Evolutionary conservation across 2,888 invertebrate genomes (phyloP), one percentile per base, ranked within the genome.

Genomic region (Gymnosoma rotundatum): DNA sequence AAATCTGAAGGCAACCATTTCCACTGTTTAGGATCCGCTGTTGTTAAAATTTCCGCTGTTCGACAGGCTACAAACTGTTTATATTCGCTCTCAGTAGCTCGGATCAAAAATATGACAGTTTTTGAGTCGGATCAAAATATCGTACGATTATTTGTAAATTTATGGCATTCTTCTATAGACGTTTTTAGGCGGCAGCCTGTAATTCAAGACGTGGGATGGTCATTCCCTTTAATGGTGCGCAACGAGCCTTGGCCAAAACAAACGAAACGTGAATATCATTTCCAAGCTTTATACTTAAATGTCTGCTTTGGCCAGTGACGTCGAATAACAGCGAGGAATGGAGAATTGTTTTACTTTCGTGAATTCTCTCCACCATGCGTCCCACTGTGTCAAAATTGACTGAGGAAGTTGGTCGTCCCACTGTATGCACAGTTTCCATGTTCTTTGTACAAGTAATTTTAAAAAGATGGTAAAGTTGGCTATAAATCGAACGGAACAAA

Each of bases 401-500:
- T 66, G 32, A 21, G 83, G 82, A 42, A 83, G n/a, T 48, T 48
- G 48, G n/a, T 86, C 83, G 54, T 86, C 85, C 85, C 86, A 86
- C 18, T 60, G 67, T 6, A 78, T n/a, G 48, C 67, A 16, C 3
- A 63, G 58, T 54, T 76, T 86, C 78, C 81, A 85, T 14, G 50
- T 64, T 50, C 56, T 63, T 38, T 84, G 86, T 12, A 83, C 6
- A 21, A 86, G 21, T 20, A 84, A 20, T 32, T 86, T 86, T 12
- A 56, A 54, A 16, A 25, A 73, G 20, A 86, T 72, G 0, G 87
- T 87, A 21, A 87, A 86, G 1, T 89, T 87, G 0, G 83, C 66
- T 0, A 88, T 73, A n/a, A 89, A 74, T 0, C 88, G 0, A 89
- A 76, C 0, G 88, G 88, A 58, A 89, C 88, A 73, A 86, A 89